phyloP scores from a whole-genome alignment of 2,113 vertebrate species.

The Chloebia gouldiae region DNA sequence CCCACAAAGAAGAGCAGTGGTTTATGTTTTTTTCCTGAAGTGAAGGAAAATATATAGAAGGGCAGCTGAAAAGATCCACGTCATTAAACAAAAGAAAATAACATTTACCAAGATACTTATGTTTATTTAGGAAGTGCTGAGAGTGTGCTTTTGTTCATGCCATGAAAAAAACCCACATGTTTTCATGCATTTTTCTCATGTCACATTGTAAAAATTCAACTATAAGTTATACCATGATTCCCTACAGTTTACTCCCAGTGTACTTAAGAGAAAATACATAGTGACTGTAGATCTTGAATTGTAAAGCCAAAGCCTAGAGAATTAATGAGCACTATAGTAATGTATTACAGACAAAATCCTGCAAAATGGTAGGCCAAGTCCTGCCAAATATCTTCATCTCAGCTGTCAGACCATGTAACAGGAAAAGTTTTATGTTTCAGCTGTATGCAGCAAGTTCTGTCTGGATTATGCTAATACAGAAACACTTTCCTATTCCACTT shows the following conservation, averaged over 20 bases:
- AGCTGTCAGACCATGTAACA: neutral
- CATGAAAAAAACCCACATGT: neutral
- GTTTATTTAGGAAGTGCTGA: neutral
- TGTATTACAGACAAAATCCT: neutral
- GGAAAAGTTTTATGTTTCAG: neutral
- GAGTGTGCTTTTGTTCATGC: neutral
- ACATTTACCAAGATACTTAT: neutral
- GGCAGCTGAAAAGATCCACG: neutral
- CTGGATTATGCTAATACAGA: neutral
- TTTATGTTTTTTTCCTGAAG: neutral
- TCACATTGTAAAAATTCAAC: neutral
- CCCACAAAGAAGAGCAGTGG: neutral
- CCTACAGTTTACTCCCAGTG: neutral
- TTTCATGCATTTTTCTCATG: neutral
- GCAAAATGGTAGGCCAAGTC: neutral
- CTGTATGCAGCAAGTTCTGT: neutral
- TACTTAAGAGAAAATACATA: neutral
- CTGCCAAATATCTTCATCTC: neutral
- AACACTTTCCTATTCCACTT: neutral
- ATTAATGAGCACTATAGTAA: neutral
- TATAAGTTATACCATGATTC: neutral
- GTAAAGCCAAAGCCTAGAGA: neutral
- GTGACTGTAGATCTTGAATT: neutral
- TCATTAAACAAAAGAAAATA: neutral
- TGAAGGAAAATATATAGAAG: neutral